These are phyloP conservation scores for Microhierax caerulescens DNA, from an alignment of 2,797 vertebrate genomes.

Conservation along the genomic window DNA sequence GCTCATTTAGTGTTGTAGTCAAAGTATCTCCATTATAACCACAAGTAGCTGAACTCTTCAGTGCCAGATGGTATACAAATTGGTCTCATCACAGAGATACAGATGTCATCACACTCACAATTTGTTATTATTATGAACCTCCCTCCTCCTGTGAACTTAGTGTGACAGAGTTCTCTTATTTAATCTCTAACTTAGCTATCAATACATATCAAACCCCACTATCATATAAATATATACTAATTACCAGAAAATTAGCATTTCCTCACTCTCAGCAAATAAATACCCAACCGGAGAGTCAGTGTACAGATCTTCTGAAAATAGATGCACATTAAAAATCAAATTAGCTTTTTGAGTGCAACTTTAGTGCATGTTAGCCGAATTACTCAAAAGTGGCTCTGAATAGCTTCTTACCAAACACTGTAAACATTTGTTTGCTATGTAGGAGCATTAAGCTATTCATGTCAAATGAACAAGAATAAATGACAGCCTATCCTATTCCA, in stretches of 20 bases:
- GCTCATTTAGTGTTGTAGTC: constrained; percentile 5
- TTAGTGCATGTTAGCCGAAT: not conserved
- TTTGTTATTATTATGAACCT: constrained; percentile 33
- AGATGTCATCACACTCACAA: constrained; percentile 15
- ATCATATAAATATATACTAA: not conserved
- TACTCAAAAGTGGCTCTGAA: not conserved
- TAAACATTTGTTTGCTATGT: not conserved
- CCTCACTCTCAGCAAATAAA: not conserved
- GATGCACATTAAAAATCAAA: constrained; percentile 4
- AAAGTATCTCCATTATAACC: constrained; percentile 52
- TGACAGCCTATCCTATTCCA: not conserved
- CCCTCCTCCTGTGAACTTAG: constrained; percentile 8
- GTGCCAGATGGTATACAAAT: constrained; percentile 68
- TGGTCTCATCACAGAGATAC: constrained; percentile 24
- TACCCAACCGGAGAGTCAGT: not conserved
- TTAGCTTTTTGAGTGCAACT: not conserved
- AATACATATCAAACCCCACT: not conserved
- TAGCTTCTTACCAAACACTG: not conserved
- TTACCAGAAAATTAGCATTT: not conserved
- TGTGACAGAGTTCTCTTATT: not conserved
- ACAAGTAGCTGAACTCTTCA: constrained; percentile 43
- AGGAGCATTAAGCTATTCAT: not conserved
- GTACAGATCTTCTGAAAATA: not conserved
- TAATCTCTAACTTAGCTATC: not conserved
- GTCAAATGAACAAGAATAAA: constrained; percentile 12